Evolutionary conservation across 2,888 invertebrate genomes (phyloP), one percentile per base, ranked within the genome.

Genomic region (Spilarctia lutea): DNA sequence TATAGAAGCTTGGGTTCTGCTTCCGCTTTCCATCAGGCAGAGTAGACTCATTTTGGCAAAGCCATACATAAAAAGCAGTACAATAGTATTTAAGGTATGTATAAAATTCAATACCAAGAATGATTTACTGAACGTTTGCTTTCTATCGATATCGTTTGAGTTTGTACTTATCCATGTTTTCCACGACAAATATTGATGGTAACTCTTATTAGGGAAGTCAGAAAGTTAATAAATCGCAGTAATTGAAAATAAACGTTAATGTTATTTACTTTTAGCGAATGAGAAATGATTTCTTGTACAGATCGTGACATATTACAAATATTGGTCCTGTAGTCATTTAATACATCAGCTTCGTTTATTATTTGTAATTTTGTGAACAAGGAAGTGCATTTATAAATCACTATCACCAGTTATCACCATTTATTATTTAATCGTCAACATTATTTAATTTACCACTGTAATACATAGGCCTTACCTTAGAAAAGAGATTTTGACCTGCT

Each of bases 221-320:
- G 70, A 69, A 76, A 75, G 68, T 13, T 35, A 3, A 83, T 83
- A 83, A 83, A 83, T 83, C 75, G 74, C 66, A 4, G 71, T 80
- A 83, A 83, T 81, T 83, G 83, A 68, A 66, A 78, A 78, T 72
- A 74, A 79, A 65, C 79, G 75, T 83, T 75, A 73, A 73, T 39
- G 73, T 81, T 76, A 77, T 77, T 80, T 81, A 76, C 78, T 77
- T 77, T 81, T 79, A 81, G 80, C 78, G 81, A 80, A 74, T 74
- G 73, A 67, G 33, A 71, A 45, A 74, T 68, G 45, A 60, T 63
- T 39, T 68, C 48, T 6, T 68, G 39, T 30, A 35, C 48, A n/a
- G 63, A 24, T 33, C 20, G 27, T 42, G 27, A 45, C 30, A 35
- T 35, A 48, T 6, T 33, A 52, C 33, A 68, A 48, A 68, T 52